Evolutionary conservation across 2,888 invertebrate genomes (phyloP).

Genomic region (Taphrorychus bicolor): DNA sequence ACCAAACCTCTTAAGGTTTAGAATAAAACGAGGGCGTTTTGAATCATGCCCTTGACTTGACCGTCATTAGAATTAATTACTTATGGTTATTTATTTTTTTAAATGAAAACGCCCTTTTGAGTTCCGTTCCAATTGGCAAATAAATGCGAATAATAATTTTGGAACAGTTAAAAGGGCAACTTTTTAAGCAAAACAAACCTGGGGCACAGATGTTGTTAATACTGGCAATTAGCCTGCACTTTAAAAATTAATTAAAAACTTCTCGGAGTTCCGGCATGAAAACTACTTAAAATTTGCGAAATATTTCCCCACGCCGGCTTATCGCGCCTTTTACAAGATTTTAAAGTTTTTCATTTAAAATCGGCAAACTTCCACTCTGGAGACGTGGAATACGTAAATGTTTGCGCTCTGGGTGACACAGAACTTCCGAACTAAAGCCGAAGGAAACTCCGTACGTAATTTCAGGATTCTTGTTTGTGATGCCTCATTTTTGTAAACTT

Average conservation of each 20-base stretch:
- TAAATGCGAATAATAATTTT: too few relatives aligned
- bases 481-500: slow-evolving; percentile 1
- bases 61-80: too few relatives aligned
- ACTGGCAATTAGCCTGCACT: slow-evolving; percentile 2
- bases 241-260: slow-evolving; percentile 31
- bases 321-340: slow-evolving; percentile 41
- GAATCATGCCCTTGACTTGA: too few relatives aligned
- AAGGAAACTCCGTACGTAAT: slow-evolving; percentile 25
- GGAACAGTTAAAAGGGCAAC: not conserved
- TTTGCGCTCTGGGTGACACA: slow-evolving; percentile 19
- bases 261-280: not conserved
- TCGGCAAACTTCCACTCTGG: slow-evolving; percentile 1
- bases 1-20: too few relatives aligned
- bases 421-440: slow-evolving; percentile 24
- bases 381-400: slow-evolving; percentile 17
- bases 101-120: too few relatives aligned
- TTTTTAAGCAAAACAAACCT: not conserved
- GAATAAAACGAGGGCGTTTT: too few relatives aligned
- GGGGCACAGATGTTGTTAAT: not conserved
- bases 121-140: too few relatives aligned
- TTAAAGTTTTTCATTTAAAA: slow-evolving; percentile 43
- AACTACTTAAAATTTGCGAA: slow-evolving; percentile 34
- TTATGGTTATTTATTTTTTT: too few relatives aligned
- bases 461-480: slow-evolving; percentile 19
- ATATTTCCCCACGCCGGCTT: slow-evolving; percentile 40